Percentiles rank a stretch among this genome's conserved stretches.
phyloP scores from a whole-genome alignment of 2,888 invertebrate genomes.

The Gisinianus flammeolus region DNA sequence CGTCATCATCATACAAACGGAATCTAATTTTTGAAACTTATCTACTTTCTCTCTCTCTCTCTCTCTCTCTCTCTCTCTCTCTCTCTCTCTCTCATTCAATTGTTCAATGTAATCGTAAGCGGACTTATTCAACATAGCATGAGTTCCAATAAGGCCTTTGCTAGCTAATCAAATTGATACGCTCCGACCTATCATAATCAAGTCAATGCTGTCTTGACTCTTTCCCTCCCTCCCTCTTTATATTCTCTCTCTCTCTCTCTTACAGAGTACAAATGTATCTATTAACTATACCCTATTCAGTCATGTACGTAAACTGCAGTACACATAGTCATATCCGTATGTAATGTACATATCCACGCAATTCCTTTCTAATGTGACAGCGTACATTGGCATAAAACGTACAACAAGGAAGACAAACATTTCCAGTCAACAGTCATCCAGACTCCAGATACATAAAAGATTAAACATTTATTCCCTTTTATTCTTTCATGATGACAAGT shows the following conservation, averaged over 20 bases:
- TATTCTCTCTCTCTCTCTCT: slow-evolving; percentile 9
- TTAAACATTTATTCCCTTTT: too few relatives aligned
- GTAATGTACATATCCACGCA: neutral
- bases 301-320: neutral
- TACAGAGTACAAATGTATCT: neutral
- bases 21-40: neutral
- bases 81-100: slow-evolving; percentile 10
- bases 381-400: too few relatives aligned
- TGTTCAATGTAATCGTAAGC: neutral
- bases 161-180: slow-evolving; percentile 59
- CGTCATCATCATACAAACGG: too few relatives aligned
- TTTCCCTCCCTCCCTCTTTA: slow-evolving; percentile 9
- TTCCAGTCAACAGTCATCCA: too few relatives aligned
- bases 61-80: neutral
- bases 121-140: neutral
- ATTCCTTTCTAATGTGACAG: neutral
- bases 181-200: slow-evolving; percentile 58
- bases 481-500: too few relatives aligned
- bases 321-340: neutral
- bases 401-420: neutral
- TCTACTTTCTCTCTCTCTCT: neutral
- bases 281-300: neutral
- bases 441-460: too few relatives aligned
- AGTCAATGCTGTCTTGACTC: slow-evolving; percentile 42
- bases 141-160: slow-evolving; percentile 28